phyloP scores from a whole-genome alignment of 2,113 vertebrate species.

The Rhodinocichla rosea region DNA sequence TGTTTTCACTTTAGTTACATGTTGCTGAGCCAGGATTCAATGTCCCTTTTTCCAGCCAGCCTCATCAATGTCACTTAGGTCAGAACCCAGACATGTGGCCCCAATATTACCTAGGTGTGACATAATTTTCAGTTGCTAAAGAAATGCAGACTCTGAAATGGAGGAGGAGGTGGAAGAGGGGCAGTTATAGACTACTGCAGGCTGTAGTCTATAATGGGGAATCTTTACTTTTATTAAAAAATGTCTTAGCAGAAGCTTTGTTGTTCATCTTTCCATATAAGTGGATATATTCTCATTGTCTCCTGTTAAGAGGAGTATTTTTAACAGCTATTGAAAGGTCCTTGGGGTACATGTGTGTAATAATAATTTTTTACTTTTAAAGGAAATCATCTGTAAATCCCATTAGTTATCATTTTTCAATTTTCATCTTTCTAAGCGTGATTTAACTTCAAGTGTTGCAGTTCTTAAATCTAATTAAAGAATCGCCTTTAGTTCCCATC shows the following conservation, averaged over 20 bases:
- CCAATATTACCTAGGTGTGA: background rate
- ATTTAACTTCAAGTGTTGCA: constrained; percentile 47
- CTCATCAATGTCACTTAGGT: background rate
- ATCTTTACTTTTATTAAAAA: constrained; percentile 17
- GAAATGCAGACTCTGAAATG: background rate
- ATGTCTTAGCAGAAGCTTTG: constrained; percentile 9
- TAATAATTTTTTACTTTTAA: constrained; percentile 27
- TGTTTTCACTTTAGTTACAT: background rate
- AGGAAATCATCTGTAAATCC: constrained; percentile 49
- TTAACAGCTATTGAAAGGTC: constrained; percentile 40
- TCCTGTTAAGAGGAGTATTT: constrained; percentile 36
- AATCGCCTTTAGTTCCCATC: background rate
- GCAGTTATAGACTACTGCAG: background rate
- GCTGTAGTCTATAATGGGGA: background rate
- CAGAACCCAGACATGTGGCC: background rate
- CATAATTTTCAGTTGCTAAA: background rate
- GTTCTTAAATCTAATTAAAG: constrained; percentile 54
- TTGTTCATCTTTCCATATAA: constrained; percentile 18
- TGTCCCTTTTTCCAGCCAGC: background rate
- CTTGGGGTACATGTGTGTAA: background rate
- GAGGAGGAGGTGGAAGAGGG: background rate
- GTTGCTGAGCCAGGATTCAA: accelerated
- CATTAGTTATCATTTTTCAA: constrained; percentile 31
- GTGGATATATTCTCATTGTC: constrained; percentile 46
- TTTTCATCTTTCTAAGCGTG: constrained; percentile 37